Conservation (phyloP, 2,113 vertebrate species). For the Castor canadensis region DNA sequence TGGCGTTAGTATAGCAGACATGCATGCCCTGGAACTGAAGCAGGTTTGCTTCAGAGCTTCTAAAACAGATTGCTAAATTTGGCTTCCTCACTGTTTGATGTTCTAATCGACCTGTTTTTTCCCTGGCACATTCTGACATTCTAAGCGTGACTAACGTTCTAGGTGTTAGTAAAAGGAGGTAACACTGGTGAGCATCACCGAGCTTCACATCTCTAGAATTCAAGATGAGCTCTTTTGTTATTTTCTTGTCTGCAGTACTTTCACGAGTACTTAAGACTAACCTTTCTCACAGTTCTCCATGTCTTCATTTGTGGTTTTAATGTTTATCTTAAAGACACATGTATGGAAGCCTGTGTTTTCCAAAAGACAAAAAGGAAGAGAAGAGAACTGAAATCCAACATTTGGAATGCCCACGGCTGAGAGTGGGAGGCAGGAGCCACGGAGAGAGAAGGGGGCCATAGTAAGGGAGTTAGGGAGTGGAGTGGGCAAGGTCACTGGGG, state of each 20-base stretch:
- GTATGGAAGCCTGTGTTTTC: not conserved
- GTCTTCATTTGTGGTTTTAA: not conserved
- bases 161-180: not conserved
- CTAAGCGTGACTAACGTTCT: not conserved
- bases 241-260: not conserved
- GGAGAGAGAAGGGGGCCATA: not conserved
- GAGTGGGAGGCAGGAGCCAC: not conserved
- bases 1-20: constrained; percentile 87
- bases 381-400: not conserved
- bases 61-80: not conserved
- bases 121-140: not conserved
- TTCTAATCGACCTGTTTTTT: not conserved
- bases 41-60: not conserved
- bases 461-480: rapidly evolving
- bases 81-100: not conserved
- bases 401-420: rapidly evolving
- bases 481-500: rapidly evolving
- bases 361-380: not conserved
- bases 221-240: rapidly evolving
- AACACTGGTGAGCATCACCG: not conserved
- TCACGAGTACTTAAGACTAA: no score
- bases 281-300: not conserved
- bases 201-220: not conserved
- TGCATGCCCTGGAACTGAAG: not conserved
- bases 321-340: not conserved